Conservation (phyloP, 2,797 vertebrate genomes). For the Lacerta agilis region DNA sequence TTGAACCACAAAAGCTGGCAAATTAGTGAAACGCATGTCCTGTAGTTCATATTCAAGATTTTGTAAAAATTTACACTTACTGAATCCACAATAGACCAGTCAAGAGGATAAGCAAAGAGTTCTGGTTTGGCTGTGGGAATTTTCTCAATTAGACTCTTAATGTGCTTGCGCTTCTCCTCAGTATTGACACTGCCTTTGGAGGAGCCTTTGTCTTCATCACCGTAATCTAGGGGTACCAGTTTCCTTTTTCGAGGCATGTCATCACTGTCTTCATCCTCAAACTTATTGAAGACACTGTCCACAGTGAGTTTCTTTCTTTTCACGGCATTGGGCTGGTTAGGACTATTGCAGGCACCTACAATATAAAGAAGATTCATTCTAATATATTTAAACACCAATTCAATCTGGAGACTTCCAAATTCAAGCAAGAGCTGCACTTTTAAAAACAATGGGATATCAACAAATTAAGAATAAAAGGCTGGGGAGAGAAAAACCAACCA, state of each 20-base stretch:
- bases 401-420: not conserved
- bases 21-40: not conserved
- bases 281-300: slow-evolving; percentile 98
- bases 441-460: not conserved
- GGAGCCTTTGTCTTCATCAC: slow-evolving; percentile 93
- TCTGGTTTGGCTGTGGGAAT: slow-evolving; percentile 98
- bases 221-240: slow-evolving; percentile 96
- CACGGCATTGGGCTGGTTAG: slow-evolving; percentile 89
- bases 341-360: slow-evolving; percentile 91
- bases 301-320: slow-evolving; percentile 98
- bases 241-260: slow-evolving; percentile 95
- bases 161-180: slow-evolving; percentile 97
- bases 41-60: not conserved
- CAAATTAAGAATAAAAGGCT: not conserved
- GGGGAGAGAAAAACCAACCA: not conserved
- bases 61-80: slow-evolving; percentile 71
- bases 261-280: slow-evolving; percentile 95
- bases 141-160: slow-evolving; percentile 98
- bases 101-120: slow-evolving; percentile 95
- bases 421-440: not conserved
- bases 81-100: slow-evolving; percentile 91
- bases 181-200: slow-evolving; percentile 92
- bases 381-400: not conserved
- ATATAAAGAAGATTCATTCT: slow-evolving; percentile 32
- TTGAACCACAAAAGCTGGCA: not conserved